Base-by-base conservation (phyloP, 2,113 vertebrate genomes). In the Struthidea cinerea region DNA sequence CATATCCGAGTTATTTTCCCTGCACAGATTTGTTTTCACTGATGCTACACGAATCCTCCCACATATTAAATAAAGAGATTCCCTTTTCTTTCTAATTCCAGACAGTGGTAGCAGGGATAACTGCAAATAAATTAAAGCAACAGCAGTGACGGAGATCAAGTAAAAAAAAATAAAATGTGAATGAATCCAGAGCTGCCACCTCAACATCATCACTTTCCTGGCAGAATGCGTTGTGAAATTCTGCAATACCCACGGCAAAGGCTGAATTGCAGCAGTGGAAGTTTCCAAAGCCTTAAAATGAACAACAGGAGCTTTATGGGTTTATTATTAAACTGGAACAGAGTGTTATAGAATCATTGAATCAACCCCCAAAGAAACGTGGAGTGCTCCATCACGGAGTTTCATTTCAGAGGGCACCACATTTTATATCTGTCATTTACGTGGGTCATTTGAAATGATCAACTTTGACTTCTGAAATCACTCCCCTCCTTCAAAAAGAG, bases 401-500 rank as follows among this genome's bases (percentile, higher is more conserved):
- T 91, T 94, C 91, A 93, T 96, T 93, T 68, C 81, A 87, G 87
- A 76, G 70, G 75, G 81, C 81, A 73, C 4, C 57, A 35, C 42
- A 12, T 79, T 93, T 93, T 93, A 68, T 44, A 68, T 57, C 77
- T 87, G 93, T 64, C 91, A 69, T 76, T 91, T 95, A 55, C 7
- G 50, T 18, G 63, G 74, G 55, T 79, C 75, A 83, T 76, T 93
- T 50, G 59, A 87, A 95, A 89, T 35, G 1, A 82, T 39, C 44
- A 89, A 91, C 84, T 71, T 76, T 61, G 84, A 93, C 91, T 96
- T 61, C 41, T 27, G 26, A 64, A 95, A 94, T 91, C 65, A 71
- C 41, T 85, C 61, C 53, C 82, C 88, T 87, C 84, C 67, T 91
- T 85, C 87, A 93, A 68, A 82, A 81, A 87, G 92, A 95, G 71